Evolutionary conservation across 2,888 invertebrate genomes (phyloP).

Genomic region (Pocota personata): DNA sequence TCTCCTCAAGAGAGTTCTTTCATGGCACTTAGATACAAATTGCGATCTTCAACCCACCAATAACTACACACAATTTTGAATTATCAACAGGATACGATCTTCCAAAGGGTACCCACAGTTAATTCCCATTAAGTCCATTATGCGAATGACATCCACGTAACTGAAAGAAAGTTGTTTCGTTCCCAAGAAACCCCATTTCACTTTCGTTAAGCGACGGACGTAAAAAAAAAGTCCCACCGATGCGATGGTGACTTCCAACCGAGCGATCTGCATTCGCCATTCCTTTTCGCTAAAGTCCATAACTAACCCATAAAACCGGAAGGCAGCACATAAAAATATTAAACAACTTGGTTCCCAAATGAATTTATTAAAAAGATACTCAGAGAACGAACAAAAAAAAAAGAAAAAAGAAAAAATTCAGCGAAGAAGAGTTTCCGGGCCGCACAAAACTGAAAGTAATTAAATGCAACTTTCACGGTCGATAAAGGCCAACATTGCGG

Average conservation of each 20-base stretch:
- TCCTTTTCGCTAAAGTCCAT: slow-evolving; percentile 14
- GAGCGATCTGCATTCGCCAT: slow-evolving; percentile 1
- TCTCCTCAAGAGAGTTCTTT: too few species aligned
- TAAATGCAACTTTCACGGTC: slow-evolving; percentile 73
- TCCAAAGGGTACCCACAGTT: slow-evolving; percentile 1
- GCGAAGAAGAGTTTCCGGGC: slow-evolving; percentile 6
- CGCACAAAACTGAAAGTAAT: slow-evolving; percentile 62
- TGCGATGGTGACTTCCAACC: slow-evolving; percentile 3
- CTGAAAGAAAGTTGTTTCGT: slow-evolving; percentile 63
- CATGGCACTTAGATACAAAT: too few species aligned
- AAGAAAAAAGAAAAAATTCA: neutral
- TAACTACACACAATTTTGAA: neutral
- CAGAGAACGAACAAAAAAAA: neutral
- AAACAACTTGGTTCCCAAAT: slow-evolving; percentile 37
- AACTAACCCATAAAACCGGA: slow-evolving; percentile 23
- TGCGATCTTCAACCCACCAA: too few species aligned
- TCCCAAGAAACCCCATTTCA: slow-evolving; percentile 59
- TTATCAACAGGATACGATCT: slow-evolving; percentile 23
- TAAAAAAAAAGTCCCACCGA: slow-evolving; percentile 25
- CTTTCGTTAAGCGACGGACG: slow-evolving; percentile 38
- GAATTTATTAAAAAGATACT: slow-evolving; percentile 29
- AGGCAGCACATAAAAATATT: slow-evolving; percentile 7
- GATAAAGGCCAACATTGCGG: slow-evolving; percentile 56
- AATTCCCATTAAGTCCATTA: slow-evolving; percentile 9
- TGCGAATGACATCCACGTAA: slow-evolving; percentile 35